Percentiles rank a stretch among this genome's conserved stretches.
Conservation (phyloP, 2,797 vertebrate species). For the Mastacembelus armatus region DNA sequence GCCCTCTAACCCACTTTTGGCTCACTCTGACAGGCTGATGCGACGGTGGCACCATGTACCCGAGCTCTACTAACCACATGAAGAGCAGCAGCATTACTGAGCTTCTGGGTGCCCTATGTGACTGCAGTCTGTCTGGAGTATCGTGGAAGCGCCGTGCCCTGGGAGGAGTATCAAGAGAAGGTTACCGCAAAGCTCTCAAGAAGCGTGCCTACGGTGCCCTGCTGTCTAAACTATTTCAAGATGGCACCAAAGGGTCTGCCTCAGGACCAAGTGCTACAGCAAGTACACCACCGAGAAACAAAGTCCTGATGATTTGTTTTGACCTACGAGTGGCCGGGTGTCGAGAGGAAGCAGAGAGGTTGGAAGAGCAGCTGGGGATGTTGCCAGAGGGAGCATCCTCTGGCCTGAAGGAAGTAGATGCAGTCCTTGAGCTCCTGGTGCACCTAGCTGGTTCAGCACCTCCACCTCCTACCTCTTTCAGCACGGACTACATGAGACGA, state of each 20-base stretch:
- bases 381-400: slow-evolving; percentile 77
- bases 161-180: slow-evolving; percentile 80
- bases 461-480: slow-evolving; percentile 80
- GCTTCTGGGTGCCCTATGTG: slow-evolving; percentile 89
- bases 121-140: slow-evolving; percentile 86
- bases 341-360: slow-evolving; percentile 87
- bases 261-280: slow-evolving; percentile 46
- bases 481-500: slow-evolving; percentile 82
- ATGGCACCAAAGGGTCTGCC: slow-evolving; percentile 74
- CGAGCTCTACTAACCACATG: slow-evolving; percentile 7
- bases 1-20: background rate
- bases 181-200: slow-evolving; percentile 84
- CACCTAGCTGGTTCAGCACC: slow-evolving; percentile 91
- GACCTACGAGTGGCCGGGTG: slow-evolving; percentile 90
- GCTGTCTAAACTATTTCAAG: slow-evolving; percentile 90
- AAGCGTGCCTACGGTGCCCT: slow-evolving; percentile 88
- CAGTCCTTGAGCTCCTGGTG: slow-evolving; percentile 90
- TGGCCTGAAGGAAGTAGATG: slow-evolving; percentile 82
- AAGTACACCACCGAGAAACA: slow-evolving; percentile 89
- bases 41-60: slow-evolving; percentile 60
- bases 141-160: slow-evolving; percentile 86
- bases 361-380: slow-evolving; percentile 89
- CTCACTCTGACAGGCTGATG: slow-evolving; percentile 37
- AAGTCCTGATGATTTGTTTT: slow-evolving; percentile 94
- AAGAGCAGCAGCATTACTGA: slow-evolving; percentile 88